Base-by-base conservation (phyloP, 2,888 invertebrate species). In the Acrobasis consociella region DNA sequence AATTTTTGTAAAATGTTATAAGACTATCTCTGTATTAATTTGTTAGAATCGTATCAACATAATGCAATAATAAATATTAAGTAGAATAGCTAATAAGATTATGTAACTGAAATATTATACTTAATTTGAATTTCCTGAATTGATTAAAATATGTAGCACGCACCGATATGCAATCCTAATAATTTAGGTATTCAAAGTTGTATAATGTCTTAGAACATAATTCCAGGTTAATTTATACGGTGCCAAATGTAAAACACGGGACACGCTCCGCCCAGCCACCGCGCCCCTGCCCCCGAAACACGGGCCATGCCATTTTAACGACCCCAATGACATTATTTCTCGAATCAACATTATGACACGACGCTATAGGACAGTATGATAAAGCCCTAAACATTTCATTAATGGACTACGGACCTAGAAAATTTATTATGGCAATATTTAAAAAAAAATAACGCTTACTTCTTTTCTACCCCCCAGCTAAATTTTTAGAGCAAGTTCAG, bases 291-390 rank as follows among this genome's bases (percentile, higher is more conserved):
- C 64, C 64, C 51, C 49, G 15, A 65, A 61, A 60, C 65, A 69
- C 64, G 61, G 66, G 61, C 63, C 64, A 59, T 66, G 63, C 66
- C 65, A 68, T 67, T 72, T 65, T 71, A 69, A 71, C 69, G 70
- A 74, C 72, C 72, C 72, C 69, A 72, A 71, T 75, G 72, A 74
- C 68, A 73, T 72, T 72, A 72, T 72, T 76, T 69, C 66, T 72
- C 67, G 63, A 72, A 70, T 71, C 66, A 69, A 73, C 49, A 75
- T 76, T 69, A 70, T 68, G 69, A 65, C 58, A 50, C 16, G 37
- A 11, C 16, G 49, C 16, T 39, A 49, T 60, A 42, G 39, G 50
- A 49, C 38, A 50, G 38, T 60, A 56, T 49, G 46, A 50, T 22
- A 60, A 51, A 51, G 13, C 39, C 51, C 16, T 38, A 51, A 60